Evolutionary conservation across 2,888 invertebrate genomes (phyloP), one percentile per base, ranked within the genome.

Genomic region (Adelphocoris suturalis): DNA sequence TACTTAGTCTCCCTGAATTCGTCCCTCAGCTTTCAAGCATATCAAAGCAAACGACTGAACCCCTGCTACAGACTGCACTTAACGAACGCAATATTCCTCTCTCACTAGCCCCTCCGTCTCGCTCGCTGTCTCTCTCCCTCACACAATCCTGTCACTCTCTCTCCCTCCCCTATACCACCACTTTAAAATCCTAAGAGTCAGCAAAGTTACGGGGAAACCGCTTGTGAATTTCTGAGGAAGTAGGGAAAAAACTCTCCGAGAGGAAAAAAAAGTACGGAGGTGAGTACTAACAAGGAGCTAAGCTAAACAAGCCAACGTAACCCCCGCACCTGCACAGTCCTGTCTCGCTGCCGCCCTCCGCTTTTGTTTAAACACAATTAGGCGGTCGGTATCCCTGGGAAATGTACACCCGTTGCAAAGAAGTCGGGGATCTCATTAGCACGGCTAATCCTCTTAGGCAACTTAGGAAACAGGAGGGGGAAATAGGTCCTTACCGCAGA

Each of bases 341-440:
- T 80, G 37, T 47, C 78, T 47, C 78, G 37, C 78, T 80, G 78
- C 37, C 78, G 46, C 78, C 46, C 46, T 78, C 27, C 46, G 46
- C 78, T 80, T 80, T 80, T 80, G 78, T 80, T 80, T 80, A 80
- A 80, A 80, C 78, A 80, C 78, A 80, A 80, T 80, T 80, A 80
- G 78, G 78, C 78, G 78, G 78, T 80, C 19, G 78, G 46, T 80
- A 80, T 80, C 78, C 78, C 78, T 19, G 37, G 78, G 78, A 80
- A 80, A 80, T 80, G 78, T 80, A 80, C 78, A 80, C 78, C 78
- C 78, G 78, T 80, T 47, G 78, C 78, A 80, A 80, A 80, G 78
- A 80, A 80, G 78, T 80, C 78, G 46, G 78, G 78, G 37, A 80
- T 80, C 78, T 80, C 78, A 80, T 80, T 80, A 80, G 78, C 78